Percentiles rank a stretch among this genome's conserved stretches.
Evolutionary conservation across 2,113 vertebrate genomes (phyloP).

Genomic region (Vimba vimba): DNA sequence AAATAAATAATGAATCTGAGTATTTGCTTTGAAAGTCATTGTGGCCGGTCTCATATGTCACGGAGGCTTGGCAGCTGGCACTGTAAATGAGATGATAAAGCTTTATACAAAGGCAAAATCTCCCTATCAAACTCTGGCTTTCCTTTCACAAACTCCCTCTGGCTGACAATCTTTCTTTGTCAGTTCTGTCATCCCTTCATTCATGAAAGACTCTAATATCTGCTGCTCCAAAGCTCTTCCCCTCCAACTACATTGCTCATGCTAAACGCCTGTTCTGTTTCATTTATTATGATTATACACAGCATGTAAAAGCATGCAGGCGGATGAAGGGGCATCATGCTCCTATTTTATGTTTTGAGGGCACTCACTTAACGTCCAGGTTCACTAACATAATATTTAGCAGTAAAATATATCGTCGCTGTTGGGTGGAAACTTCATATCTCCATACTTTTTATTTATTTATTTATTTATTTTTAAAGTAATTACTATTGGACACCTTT

Average conservation of each 20-base stretch:
- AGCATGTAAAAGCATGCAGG: slow-evolving; percentile 3
- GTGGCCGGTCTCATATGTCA: slow-evolving; percentile 25
- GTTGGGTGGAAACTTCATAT: too few relatives aligned
- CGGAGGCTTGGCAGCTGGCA: background rate
- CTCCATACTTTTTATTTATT: too few relatives aligned
- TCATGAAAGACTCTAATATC: slow-evolving; percentile 35
- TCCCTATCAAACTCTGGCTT: slow-evolving; percentile 14
- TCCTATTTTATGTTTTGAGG: background rate
- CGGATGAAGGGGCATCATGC: background rate
- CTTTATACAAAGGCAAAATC: slow-evolving; percentile 12
- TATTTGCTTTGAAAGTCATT: slow-evolving; percentile 39
- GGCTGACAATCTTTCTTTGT: slow-evolving; percentile 37
- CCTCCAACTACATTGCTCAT: slow-evolving; percentile 15
- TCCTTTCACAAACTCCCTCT: slow-evolving; percentile 38
- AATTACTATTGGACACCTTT: too few relatives aligned
- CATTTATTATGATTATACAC: slow-evolving; percentile 7
- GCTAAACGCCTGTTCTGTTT: slow-evolving; percentile 22
- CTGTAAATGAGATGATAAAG: slow-evolving; percentile 14
- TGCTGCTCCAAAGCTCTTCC: slow-evolving; percentile 1
- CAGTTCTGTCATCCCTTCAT: slow-evolving; percentile 7
- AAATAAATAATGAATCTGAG: slow-evolving; percentile 40
- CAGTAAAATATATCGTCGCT: too few relatives aligned
- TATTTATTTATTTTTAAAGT: too few relatives aligned
- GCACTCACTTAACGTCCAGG: background rate
- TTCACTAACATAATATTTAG: background rate